Base-by-base conservation (phyloP, 2,113 vertebrate genomes). In the Pundamilia nyererei region DNA sequence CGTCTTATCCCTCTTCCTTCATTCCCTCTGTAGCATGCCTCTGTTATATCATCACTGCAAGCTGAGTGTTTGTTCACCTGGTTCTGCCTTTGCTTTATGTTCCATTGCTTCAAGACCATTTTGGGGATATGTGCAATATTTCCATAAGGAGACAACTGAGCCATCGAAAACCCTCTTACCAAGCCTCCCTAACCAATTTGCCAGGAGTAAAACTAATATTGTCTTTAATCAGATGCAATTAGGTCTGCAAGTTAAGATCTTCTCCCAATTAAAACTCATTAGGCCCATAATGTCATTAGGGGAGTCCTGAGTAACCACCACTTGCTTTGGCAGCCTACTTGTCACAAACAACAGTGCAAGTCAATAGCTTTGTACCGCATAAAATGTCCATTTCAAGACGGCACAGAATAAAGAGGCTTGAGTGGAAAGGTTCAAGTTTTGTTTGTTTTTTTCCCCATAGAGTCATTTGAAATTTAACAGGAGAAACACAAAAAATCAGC, bases 181-280 rank as follows among this genome's bases (percentile, higher is more conserved):
- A 86, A 83, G 85, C 90, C 84, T 89, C 93, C 93, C 90, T 81
- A 81, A 90, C 90, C 96, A 96, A 96, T 96, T 96, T 95, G 92
- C 94, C 89, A 85, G 92, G 92, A 95, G 94, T 96, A 96, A 96
- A 96, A 96, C 95, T 95, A 96, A 96, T 97, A 97, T 96, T 95
- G 95, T 96, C 95, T 96, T 96, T 96, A 96, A 97, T 97, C 96
- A 96, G 96, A 96, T 96, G 93, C 96, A 97, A 96, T 97, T 96
- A 97, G 93, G 90, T 84, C 92, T 86, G 93, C 92, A 94, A 96
- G 96, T 97, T 96, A 96, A 96, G 96, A 97, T 97, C 95, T 96
- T 96, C 92, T 95, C 89, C 95, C 96, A 96, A 97, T 97, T 97
- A 97, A 95, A 96, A 95, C 95, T 96, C 94, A 96, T 97, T 97